These are phyloP conservation scores for Percopsis omiscomaycus DNA, from an alignment of 2,797 vertebrate species.

Conservation along the genomic window DNA sequence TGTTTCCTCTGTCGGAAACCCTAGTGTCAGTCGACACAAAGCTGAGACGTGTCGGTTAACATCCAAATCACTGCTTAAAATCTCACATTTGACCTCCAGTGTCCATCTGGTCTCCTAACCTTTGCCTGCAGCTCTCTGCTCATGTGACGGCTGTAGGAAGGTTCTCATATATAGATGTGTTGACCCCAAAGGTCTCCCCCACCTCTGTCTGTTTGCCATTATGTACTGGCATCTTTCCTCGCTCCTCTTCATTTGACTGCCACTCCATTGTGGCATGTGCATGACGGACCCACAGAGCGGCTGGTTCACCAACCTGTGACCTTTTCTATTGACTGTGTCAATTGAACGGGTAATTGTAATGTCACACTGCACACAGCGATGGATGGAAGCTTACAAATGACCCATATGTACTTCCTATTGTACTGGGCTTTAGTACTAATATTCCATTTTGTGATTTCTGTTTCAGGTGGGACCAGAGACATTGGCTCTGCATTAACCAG, in stretches of 20 bases:
- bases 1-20: neutral
- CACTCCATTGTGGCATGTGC: slow-evolving; percentile 3
- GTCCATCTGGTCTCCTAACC: neutral
- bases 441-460: slow-evolving; percentile 16
- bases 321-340: neutral
- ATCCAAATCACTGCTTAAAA: slow-evolving; percentile 4
- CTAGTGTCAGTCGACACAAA: neutral
- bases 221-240: neutral
- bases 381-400: neutral
- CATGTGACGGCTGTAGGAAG: neutral
- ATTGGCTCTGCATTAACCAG: slow-evolving; percentile 84
- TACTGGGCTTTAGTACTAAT: neutral
- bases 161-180: neutral
- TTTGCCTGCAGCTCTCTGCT: neutral
- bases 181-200: neutral
- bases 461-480: slow-evolving; percentile 83
- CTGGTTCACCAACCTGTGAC: neutral
- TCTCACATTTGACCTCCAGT: slow-evolving; percentile 5
- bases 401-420: neutral
- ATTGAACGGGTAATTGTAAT: neutral
- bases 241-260: neutral
- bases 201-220: neutral
- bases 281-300: neutral
- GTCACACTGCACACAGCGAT: neutral
- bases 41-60: slow-evolving; percentile 7